Conservation (phyloP, 2,113 vertebrate genomes). For the Tichodroma muraria region DNA sequence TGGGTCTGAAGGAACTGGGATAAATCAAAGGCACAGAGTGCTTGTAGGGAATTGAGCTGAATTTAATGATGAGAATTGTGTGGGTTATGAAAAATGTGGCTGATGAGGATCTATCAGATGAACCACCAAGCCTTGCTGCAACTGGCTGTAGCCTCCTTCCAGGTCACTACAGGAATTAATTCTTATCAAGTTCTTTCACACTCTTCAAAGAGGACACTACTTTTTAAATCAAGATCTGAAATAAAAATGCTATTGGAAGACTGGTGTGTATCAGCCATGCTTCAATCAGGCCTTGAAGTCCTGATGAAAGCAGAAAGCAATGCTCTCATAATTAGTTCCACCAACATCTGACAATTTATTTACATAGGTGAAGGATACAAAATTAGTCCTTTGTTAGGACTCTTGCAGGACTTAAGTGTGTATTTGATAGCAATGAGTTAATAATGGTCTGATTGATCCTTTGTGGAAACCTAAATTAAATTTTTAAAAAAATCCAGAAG, state of each 20-base stretch:
- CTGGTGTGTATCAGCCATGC: not conserved
- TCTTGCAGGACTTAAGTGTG: not conserved
- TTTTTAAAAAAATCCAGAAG: not conserved
- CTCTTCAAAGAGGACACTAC: not conserved
- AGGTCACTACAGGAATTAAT: not conserved
- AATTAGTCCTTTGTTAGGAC: not conserved
- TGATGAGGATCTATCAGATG: not conserved
- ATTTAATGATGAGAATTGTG: not conserved
- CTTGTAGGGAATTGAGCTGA: not conserved
- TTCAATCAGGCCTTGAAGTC: slow-evolving; percentile 21
- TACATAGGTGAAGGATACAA: not conserved
- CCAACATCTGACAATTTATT: not conserved
- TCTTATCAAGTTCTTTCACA: not conserved
- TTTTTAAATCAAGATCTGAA: not conserved
- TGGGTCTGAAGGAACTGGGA: not conserved
- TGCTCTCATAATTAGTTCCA: not conserved
- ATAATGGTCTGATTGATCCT: not conserved
- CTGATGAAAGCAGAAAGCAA: slow-evolving; percentile 18
- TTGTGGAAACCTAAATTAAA: not conserved
- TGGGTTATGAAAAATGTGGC: not conserved
- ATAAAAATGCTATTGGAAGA: not conserved
- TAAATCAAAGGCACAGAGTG: not conserved
- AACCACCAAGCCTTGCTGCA: not conserved
- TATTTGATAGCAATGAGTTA: not conserved
- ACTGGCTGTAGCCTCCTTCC: not conserved